These are phyloP conservation scores for Phoebastria nigripes DNA, from an alignment of 2,797 vertebrate genomes.

Conservation along the genomic window DNA sequence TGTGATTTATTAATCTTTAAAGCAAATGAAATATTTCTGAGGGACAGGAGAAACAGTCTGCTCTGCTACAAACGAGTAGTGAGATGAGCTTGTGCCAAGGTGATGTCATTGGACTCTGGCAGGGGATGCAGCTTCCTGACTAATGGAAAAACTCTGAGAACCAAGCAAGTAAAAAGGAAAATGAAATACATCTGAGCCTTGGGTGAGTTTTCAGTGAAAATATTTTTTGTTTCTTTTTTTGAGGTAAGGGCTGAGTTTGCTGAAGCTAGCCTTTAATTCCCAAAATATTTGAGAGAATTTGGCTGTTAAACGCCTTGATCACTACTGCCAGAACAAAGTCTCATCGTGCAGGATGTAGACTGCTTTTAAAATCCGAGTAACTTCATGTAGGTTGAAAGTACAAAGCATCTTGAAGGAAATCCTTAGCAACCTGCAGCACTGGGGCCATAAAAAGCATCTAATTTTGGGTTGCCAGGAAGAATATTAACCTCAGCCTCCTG, in stretches of 20 bases:
- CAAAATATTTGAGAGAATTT: not conserved
- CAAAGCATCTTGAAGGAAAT: constrained; percentile 9
- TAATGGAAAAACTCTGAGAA: not conserved
- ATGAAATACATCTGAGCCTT: not conserved
- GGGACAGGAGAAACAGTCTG: not conserved
- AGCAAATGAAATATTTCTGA: constrained; percentile 27
- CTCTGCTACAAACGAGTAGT: not conserved
- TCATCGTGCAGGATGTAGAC: not conserved
- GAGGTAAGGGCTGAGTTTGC: not conserved
- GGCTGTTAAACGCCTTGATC: not conserved
- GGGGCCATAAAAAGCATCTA: not conserved
- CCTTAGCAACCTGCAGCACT: not conserved
- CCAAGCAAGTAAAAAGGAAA: not conserved
- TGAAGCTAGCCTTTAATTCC: not conserved
- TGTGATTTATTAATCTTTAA: not conserved
- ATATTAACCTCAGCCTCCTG: not conserved
- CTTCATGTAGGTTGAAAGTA: not conserved
- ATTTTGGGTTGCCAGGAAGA: constrained; percentile 14
- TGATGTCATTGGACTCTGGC: not conserved
- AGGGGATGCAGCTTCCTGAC: not conserved
- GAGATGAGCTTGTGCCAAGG: not conserved
- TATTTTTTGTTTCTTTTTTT: not conserved
- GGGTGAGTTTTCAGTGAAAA: constrained; percentile 16
- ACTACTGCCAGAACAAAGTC: constrained; percentile 16
- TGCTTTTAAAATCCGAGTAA: not conserved